phyloP scores from a whole-genome alignment of 1,140 invertebrate genomes.

The Brachystomella parvula region DNA sequence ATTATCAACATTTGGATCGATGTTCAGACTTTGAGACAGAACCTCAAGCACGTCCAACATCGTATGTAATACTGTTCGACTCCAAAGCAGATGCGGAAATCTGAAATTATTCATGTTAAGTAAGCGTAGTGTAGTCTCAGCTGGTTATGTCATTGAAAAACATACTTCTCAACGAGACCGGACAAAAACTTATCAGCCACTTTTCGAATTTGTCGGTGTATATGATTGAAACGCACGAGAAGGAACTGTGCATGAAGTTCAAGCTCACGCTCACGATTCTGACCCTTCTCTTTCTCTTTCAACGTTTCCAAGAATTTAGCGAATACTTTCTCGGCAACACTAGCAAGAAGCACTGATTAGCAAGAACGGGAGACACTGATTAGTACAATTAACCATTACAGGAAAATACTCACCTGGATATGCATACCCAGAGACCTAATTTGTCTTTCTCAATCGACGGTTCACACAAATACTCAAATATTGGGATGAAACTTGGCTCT shows the following conservation, averaged over 20 bases:
- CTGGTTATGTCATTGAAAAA: slow-evolving; percentile 17
- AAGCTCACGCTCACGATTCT: slow-evolving; percentile 59
- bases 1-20: slow-evolving; percentile 90
- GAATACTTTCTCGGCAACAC: slow-evolving; percentile 79
- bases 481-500: slow-evolving; percentile 78
- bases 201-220: slow-evolving; percentile 84
- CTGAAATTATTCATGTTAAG: slow-evolving; percentile 46
- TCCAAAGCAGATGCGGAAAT: slow-evolving; percentile 67
- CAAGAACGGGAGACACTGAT: too few relatives aligned
- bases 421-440: slow-evolving; percentile 90
- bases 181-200: slow-evolving; percentile 92
- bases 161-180: slow-evolving; percentile 69
- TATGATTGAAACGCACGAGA: slow-evolving; percentile 93
- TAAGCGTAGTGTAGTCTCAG: too few relatives aligned
- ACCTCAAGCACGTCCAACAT: slow-evolving; percentile 95
- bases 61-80: slow-evolving; percentile 78
- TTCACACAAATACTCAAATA: slow-evolving; percentile 90
- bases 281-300: slow-evolving; percentile 56
- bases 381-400: too few relatives aligned
- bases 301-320: slow-evolving; percentile 79
- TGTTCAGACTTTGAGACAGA: slow-evolving; percentile 75
- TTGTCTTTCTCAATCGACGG: slow-evolving; percentile 94
- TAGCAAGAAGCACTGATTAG: too few relatives aligned
- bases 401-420: slow-evolving; percentile 67
- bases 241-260: slow-evolving; percentile 93